Conservation (phyloP, 2,797 vertebrate genomes). For the Alfaro cultratus region DNA sequence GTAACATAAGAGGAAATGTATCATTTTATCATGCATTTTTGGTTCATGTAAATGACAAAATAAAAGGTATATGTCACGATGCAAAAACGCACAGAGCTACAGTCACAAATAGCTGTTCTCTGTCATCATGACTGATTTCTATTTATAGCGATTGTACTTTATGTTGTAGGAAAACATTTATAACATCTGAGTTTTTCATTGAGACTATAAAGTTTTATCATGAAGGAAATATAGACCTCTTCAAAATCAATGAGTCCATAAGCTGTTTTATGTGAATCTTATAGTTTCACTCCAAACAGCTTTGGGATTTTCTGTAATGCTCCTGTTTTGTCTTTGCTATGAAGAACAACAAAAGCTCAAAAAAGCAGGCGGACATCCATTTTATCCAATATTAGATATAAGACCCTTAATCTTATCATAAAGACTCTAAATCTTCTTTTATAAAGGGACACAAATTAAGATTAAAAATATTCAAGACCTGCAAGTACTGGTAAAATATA, state of each 20-base stretch:
- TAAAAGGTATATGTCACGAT: neutral
- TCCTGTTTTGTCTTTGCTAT: neutral
- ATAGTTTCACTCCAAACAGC: conserved; percentile 24
- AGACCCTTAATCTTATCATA: neutral
- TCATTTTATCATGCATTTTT: neutral
- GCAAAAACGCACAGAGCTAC: neutral
- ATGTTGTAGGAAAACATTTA: neutral
- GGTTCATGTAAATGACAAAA: neutral
- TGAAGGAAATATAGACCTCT: neutral
- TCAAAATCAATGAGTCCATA: conserved; percentile 15
- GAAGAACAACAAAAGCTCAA: neutral
- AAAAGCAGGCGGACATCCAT: neutral
- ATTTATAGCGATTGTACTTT: neutral
- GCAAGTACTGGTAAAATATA: neutral
- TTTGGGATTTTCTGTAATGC: conserved; percentile 11
- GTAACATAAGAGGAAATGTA: neutral
- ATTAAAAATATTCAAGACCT: neutral
- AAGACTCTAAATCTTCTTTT: neutral
- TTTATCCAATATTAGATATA: neutral
- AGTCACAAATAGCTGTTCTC: neutral
- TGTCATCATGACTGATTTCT: neutral
- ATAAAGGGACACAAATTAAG: neutral
- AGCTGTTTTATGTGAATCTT: conserved; percentile 32
- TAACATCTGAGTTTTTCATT: neutral
- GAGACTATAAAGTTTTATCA: neutral